phyloP scores from a whole-genome alignment of 37 sponge, comb jelly and placozoan species.

The Mnemiopsis leidyi region DNA sequence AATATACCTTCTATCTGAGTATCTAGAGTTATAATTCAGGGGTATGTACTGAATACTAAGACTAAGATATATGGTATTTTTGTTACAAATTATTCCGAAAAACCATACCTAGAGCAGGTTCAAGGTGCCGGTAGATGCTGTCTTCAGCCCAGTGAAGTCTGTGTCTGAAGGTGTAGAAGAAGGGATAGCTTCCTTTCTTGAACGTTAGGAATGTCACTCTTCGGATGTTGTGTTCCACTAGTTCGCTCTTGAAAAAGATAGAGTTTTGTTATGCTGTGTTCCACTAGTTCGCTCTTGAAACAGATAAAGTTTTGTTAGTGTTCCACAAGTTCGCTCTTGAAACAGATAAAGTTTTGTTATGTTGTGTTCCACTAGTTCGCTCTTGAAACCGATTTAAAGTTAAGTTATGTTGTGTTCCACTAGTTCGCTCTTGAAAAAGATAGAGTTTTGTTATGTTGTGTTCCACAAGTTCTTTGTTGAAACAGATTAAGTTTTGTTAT shows the following conservation, averaged over 20 bases:
- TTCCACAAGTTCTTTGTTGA: not conserved
- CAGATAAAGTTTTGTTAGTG: no score
- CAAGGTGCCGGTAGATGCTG: constrained; percentile 92
- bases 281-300: no score
- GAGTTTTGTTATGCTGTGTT: not conserved
- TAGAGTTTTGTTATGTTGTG: no score
- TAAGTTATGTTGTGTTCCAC: not conserved
- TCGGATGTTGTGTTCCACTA: not conserved
- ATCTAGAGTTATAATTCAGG: no score
- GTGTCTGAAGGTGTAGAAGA: constrained; percentile 68
- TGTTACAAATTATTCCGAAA: no score
- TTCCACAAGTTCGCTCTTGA: not conserved
- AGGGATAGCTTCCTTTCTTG: constrained; percentile 46
- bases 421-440: no score
- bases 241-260: not conserved
- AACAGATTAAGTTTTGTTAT: not conserved
- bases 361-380: not conserved
- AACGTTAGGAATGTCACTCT: constrained; percentile 64
- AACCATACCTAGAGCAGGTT: constrained; percentile 81
- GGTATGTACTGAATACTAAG: no score
- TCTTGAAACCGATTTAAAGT: not conserved
- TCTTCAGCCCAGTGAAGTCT: constrained; percentile 74
- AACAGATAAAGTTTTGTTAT: not conserved
- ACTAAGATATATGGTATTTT: no score
- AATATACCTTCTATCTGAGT: no score